Base-by-base conservation (phyloP, 2,113 vertebrate genomes). In the Scytalopus superciliaris region DNA sequence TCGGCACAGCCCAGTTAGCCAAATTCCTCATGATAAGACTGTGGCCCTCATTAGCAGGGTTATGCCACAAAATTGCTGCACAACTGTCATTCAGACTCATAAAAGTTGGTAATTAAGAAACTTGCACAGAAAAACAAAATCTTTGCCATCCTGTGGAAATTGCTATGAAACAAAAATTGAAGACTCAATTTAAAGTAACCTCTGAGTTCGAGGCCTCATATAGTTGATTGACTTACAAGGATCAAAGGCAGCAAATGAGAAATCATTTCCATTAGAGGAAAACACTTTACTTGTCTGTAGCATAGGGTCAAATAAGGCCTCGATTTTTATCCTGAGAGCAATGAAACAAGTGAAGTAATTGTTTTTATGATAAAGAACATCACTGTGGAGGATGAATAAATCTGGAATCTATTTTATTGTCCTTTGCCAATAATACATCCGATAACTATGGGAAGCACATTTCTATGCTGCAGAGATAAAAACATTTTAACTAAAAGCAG, bases 351-450 rank as follows among this genome's bases (percentile, higher is more conserved):
- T 84, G 60, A 89, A 94, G 19, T 56, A 95, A 75, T 81, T 22
- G 25, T 33, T 67, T 93, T 90, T 78, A 57, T 89, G 77, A 91
- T 94, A 89, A 91, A 92, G 80, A 94, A 70, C 74, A 66, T 82
- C 42, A 40, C 18, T 89, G 64, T 72, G n/a, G 77, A 94, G 66
- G 39, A 87, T 56, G 42, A 95, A 72, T 49, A 60, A 78, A 87
- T 91, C 81, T 87, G 81, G 77, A 94, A 81, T 95, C 93, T 94
- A 69, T 94, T 94, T 95, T 12, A 35, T 68, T 84, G 40, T 68
- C 66, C 53, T 94, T 95, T 84, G 81, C 80, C 87, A 95, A 42
- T 87, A 87, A 81, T 72, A 66, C 19, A 89, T 93, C 69, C 7
- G 0, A 73, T 93, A 84, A 95, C 64, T 49, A 87, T 73, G 66